These are phyloP conservation scores for Parapsyche elsis DNA, from an alignment of 1,140 invertebrate species.

Conservation along the genomic window DNA sequence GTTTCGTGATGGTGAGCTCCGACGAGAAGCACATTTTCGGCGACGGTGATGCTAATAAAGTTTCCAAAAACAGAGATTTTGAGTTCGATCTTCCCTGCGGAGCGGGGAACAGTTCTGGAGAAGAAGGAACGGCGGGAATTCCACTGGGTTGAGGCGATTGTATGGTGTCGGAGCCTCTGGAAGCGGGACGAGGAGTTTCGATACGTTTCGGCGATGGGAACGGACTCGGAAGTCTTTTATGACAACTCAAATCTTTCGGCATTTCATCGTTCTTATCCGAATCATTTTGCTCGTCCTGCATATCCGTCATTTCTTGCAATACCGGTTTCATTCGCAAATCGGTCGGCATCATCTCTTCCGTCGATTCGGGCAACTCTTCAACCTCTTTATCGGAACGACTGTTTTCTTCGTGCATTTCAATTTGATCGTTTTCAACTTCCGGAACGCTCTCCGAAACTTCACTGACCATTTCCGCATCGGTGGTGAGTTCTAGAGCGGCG, in stretches of 20 bases:
- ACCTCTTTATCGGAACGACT: constrained; percentile 57
- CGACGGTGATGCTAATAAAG: constrained; percentile 66
- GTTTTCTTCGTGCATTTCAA: constrained; percentile 54
- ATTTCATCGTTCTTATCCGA: constrained; percentile 67
- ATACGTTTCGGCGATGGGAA: constrained; percentile 63
- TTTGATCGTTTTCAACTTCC: constrained; percentile 49
- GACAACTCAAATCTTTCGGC: constrained; percentile 70
- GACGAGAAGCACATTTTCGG: constrained; percentile 69
- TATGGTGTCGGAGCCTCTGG: constrained; percentile 72
- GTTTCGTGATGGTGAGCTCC: constrained; percentile 68
- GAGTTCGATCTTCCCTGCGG: constrained; percentile 64
- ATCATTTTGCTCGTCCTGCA: constrained; percentile 60
- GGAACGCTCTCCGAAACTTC: neutral
- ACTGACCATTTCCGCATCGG: neutral
- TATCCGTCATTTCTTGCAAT: constrained; percentile 59
- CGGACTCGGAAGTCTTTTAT: constrained; percentile 64
- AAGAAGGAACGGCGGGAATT: constrained; percentile 71
- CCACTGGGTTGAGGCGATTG: constrained; percentile 75
- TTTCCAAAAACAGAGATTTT: constrained; percentile 69
- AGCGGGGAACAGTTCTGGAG: constrained; percentile 70
- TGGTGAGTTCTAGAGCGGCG: neutral
- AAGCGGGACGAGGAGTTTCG: constrained; percentile 67
- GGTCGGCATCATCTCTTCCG: constrained; percentile 62
- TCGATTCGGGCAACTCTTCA: constrained; percentile 46
- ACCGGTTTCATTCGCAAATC: constrained; percentile 64